phyloP scores from a whole-genome alignment of 2,888 invertebrate genomes.

The Electrophaes corylata region DNA sequence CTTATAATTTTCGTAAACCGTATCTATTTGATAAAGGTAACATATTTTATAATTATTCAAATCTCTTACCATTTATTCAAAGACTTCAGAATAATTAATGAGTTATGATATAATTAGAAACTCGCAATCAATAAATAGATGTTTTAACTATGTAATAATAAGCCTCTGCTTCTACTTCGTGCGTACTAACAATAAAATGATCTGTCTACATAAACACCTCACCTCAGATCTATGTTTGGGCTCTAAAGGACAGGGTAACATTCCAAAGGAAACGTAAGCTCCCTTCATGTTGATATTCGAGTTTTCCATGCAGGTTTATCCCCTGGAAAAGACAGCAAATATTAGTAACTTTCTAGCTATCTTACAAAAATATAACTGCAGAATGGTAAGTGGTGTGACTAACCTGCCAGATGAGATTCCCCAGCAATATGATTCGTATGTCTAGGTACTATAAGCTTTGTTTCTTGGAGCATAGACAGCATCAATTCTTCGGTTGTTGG shows the following conservation, averaged over 20 bases:
- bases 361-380: constrained; percentile 5
- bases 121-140: constrained; percentile 42
- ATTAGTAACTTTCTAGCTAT: constrained; percentile 14
- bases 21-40: constrained; percentile 32
- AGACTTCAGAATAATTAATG: constrained; percentile 29
- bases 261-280: constrained; percentile 43
- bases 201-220: constrained; percentile 53
- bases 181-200: constrained; percentile 46
- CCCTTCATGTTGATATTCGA: constrained; percentile 81
- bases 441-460: constrained; percentile 73
- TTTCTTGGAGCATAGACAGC: constrained; percentile 79
- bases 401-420: constrained; percentile 76
- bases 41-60: constrained; percentile 23
- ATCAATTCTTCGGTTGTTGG: constrained; percentile 78
- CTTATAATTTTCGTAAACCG: constrained; percentile 27
- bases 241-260: constrained; percentile 55
- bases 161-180: constrained; percentile 43
- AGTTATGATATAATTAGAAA: constrained; percentile 29
- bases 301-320: constrained; percentile 81
- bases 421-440: constrained; percentile 65
- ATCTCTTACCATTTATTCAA: constrained; percentile 30
- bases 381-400: constrained; percentile 18
- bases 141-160: constrained; percentile 35
- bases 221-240: constrained; percentile 72
- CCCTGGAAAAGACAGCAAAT: constrained; percentile 56